Evolutionary conservation across 2,797 vertebrate species (phyloP).

Genomic region (Pipistrellus kuhlii): DNA sequence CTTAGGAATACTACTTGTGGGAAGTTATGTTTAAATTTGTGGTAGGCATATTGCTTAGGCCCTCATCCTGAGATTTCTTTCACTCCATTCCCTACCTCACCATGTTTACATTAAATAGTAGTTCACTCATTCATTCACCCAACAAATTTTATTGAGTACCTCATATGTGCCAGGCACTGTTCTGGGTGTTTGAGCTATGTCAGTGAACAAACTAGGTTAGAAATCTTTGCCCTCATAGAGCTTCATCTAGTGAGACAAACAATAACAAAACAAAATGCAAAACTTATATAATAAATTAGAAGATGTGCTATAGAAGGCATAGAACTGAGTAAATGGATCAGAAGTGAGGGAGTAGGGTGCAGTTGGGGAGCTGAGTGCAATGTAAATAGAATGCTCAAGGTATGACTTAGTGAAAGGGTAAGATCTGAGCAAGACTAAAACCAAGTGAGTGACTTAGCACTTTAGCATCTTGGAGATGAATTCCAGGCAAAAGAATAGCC

Average conservation of each 20-base stretch:
- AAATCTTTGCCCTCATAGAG: background rate
- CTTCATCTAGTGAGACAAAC: background rate
- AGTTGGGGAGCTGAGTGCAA: background rate
- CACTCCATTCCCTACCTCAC: background rate
- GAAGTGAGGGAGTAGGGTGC: background rate
- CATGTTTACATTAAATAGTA: background rate
- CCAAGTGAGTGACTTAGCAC: background rate
- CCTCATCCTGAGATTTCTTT: constrained; percentile 15
- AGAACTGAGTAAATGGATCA: background rate
- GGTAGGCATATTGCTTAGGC: background rate
- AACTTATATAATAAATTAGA: background rate
- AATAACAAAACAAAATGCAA: background rate
- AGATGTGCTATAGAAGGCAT: background rate
- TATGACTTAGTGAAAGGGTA: background rate
- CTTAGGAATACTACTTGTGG: background rate
- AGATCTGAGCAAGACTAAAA: constrained; percentile 11
- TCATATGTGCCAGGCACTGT: background rate
- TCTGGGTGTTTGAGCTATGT: background rate
- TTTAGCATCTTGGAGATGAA: background rate
- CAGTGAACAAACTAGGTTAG: background rate
- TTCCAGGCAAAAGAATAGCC: background rate
- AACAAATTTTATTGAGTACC: background rate
- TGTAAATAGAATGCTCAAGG: background rate
- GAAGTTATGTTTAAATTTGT: background rate
- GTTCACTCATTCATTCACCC: background rate